Conservation (phyloP, 2,888 invertebrate species). For the Lydus trimaculatus region DNA sequence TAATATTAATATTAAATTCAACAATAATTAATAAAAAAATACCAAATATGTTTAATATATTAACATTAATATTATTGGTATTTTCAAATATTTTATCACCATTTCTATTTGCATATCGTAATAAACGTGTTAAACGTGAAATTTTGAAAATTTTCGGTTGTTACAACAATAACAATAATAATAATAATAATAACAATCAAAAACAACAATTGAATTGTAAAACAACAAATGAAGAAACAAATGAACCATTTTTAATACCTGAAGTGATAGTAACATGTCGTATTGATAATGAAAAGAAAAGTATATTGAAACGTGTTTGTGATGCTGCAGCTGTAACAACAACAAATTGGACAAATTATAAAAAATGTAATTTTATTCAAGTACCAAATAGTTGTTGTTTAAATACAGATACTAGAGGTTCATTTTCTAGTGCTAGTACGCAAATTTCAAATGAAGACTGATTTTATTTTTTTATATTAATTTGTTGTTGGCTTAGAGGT, state of each 20-base stretch:
- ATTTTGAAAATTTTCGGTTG: constrained; percentile 62
- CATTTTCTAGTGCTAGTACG: constrained; percentile 60
- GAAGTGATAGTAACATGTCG: constrained; percentile 56
- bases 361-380: constrained; percentile 57
- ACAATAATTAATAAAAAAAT: constrained; percentile 48
- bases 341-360: constrained; percentile 52
- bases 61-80: constrained; percentile 67
- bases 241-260: constrained; percentile 45
- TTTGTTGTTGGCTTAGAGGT: neutral
- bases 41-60: constrained; percentile 62
- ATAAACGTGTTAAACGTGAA: constrained; percentile 70
- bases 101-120: constrained; percentile 79
- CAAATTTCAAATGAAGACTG: constrained; percentile 57
- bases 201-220: neutral
- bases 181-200: neutral
- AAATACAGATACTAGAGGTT: constrained; percentile 55
- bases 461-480: neutral
- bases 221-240: constrained; percentile 7
- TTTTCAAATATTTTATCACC: constrained; percentile 74
- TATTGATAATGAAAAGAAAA: constrained; percentile 51
- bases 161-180: neutral
- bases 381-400: constrained; percentile 58
- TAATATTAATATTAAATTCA: constrained; percentile 53
- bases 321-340: too few species aligned
- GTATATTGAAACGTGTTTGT: constrained; percentile 57